Evolutionary conservation across 2,888 invertebrate species (phyloP).

Genomic region (Eupsilia transversa): DNA sequence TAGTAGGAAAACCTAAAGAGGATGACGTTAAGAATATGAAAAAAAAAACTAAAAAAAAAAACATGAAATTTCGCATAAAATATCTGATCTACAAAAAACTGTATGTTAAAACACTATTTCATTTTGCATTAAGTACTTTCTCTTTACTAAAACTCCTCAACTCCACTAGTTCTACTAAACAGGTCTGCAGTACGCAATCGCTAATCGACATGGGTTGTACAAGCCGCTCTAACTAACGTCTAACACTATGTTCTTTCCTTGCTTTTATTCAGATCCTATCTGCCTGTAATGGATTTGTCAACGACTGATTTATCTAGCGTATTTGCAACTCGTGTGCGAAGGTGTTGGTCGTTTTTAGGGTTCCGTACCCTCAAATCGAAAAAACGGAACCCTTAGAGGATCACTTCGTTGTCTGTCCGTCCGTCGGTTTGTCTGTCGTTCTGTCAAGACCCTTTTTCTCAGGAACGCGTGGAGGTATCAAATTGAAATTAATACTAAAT

Average conservation of each 20-base stretch:
- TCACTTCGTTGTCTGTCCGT: no score
- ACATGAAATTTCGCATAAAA: no score
- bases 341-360: slow-evolving; percentile 27
- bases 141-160: not conserved
- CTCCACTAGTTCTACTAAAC: slow-evolving; percentile 32
- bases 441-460: no score
- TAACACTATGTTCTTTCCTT: slow-evolving; percentile 38
- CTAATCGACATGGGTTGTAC: slow-evolving; percentile 63
- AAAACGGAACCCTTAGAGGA: no score
- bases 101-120: not conserved
- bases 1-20: no score
- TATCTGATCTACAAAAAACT: not conserved
- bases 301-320: slow-evolving; percentile 57
- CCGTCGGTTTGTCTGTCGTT: no score
- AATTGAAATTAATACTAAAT: no score
- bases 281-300: slow-evolving; percentile 66
- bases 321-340: slow-evolving; percentile 35
- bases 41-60: no score
- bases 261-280: slow-evolving; percentile 59
- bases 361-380: no score
- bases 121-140: not conserved
- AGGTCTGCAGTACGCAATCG: slow-evolving; percentile 45
- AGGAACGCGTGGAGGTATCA: no score
- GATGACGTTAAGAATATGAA: no score
- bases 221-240: slow-evolving; percentile 50